Base-by-base conservation (phyloP, 1,140 invertebrate species). In the Drosophila melanica region DNA sequence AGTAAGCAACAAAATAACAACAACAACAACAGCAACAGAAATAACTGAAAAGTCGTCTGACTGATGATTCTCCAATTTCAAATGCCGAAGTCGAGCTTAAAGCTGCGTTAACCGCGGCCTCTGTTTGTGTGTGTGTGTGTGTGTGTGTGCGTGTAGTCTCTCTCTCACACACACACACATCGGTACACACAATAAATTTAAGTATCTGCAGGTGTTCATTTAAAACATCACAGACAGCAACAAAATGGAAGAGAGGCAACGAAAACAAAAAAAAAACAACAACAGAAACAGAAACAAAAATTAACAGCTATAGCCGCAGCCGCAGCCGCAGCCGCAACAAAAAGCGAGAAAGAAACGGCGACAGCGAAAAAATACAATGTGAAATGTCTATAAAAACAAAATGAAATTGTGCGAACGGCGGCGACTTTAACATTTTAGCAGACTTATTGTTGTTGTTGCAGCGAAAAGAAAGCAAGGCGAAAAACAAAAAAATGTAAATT, bases 181-280 rank as follows among this genome's bases (percentile, higher is more conserved):
- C 45, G 35, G 50, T 41, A 72, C 77, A 71, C 82, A 73, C 89
- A 89, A 90, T 82, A 90, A 90, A 90, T 90, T 90, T 90, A 90
- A 90, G 87, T 90, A 90, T 90, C 87, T 90, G 87, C 87, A 90
- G 87, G 87, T 90, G 87, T 90, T 90, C 87, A 90, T 84, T 90
- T 90, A 87, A 90, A 90, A 90, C 79, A 80, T 69, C 79, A 82
- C 82, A 87, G 69, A 79, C 79, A 89, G 57, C 71, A 90, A 73
- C 78, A 90, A 79, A 64, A 60, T 58, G 66, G 59, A 69, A 79
- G 75, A 90, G 55, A 64, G 71, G 72, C 33, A 35, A 23, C 20
- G 20, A 23, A 68, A 60, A 18, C 16, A 23, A 11, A 44, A 62
- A 59, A 65, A 71, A 79, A 87, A 87, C 80, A 53, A 70, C 64